Conservation (phyloP, 2,888 invertebrate genomes). For the Leptinotarsa juncta region DNA sequence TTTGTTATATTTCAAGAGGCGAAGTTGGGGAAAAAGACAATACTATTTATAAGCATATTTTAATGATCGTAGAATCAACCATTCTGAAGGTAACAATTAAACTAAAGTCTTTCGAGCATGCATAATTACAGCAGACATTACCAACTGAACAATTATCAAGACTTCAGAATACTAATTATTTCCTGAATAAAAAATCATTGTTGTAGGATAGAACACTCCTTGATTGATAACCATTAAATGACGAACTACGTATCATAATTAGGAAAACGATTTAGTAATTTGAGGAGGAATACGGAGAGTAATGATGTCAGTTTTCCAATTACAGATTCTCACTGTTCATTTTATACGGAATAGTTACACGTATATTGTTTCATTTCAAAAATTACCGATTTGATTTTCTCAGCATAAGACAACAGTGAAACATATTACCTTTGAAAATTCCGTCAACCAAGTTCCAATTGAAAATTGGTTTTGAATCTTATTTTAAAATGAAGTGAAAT, state of each 20-base stretch:
- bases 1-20: no score
- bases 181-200: slow-evolving; percentile 43
- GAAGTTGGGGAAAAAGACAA: not conserved
- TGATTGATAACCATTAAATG: slow-evolving; percentile 36
- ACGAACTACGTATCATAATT: slow-evolving; percentile 29
- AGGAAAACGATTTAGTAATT: slow-evolving; percentile 27
- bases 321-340: not conserved
- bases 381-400: no score
- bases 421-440: no score
- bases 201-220: slow-evolving; percentile 45
- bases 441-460: no score
- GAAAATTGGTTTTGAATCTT: no score
- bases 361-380: no score
- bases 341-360: not conserved
- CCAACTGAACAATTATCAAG: slow-evolving; percentile 29
- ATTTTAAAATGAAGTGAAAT: no score
- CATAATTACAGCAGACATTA: slow-evolving; percentile 38
- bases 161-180: slow-evolving; percentile 37
- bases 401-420: no score
- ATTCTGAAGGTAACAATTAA: slow-evolving; percentile 38
- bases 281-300: slow-evolving; percentile 28
- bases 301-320: not conserved
- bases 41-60: not conserved
- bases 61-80: not conserved
- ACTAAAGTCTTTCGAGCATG: slow-evolving; percentile 42